phyloP scores from a whole-genome alignment of 2,888 invertebrate genomes.

The Andricus quercusramuli region DNA sequence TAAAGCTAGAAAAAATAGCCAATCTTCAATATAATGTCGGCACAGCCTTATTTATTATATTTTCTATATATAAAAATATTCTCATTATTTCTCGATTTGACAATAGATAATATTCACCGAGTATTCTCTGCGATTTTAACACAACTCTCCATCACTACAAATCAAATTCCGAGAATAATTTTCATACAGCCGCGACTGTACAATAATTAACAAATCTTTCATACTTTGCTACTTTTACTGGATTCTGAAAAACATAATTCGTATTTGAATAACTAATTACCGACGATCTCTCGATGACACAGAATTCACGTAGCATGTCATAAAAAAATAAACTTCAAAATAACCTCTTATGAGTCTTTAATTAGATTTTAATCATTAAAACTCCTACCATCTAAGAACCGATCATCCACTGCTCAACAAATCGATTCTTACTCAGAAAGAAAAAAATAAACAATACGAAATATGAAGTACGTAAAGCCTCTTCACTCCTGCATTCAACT shows the following conservation, averaged over 20 bases:
- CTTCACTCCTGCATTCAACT: background rate
- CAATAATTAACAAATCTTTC: background rate
- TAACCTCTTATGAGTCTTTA: background rate
- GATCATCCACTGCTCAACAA: no score
- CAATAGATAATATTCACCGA: background rate
- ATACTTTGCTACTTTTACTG: background rate
- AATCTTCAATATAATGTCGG: conserved; percentile 9
- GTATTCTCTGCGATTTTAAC: background rate
- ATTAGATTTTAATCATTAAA: no score
- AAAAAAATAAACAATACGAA: no score
- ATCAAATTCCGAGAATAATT: background rate
- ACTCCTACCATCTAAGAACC: no score
- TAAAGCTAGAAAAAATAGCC: background rate
- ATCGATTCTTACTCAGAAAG: no score
- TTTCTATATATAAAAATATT: conserved; percentile 23
- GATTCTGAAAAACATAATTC: background rate
- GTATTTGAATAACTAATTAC: background rate
- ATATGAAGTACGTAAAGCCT: background rate
- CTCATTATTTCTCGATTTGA: background rate
- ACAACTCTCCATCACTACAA: background rate
- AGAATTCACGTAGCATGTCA: background rate
- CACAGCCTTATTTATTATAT: conserved; percentile 32
- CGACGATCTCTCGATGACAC: background rate
- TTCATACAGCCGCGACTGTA: background rate
- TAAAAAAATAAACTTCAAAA: background rate